phyloP scores from a whole-genome alignment of 2,113 vertebrate species.

The Myotis davidii region DNA sequence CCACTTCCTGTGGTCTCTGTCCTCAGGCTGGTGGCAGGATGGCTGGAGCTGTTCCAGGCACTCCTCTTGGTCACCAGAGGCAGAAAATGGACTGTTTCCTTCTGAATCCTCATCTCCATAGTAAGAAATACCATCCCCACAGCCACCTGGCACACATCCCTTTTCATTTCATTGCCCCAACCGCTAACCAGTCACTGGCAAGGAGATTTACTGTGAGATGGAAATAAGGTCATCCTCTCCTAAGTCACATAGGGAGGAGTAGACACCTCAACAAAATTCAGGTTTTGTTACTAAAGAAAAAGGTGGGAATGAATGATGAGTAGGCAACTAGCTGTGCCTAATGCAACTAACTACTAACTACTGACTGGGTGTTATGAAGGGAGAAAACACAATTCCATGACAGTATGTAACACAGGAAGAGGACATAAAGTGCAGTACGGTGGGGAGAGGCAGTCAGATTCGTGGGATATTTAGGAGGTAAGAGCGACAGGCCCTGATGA shows the following conservation, averaged over 20 bases:
- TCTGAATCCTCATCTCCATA: background rate
- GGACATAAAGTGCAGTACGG: background rate
- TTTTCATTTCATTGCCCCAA: background rate
- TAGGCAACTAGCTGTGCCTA: background rate
- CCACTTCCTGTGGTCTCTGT: background rate
- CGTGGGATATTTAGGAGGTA: background rate
- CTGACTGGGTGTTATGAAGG: background rate
- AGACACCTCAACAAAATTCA: background rate
- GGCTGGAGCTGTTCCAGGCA: background rate
- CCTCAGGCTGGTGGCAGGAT: too few relatives aligned
- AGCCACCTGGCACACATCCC: background rate
- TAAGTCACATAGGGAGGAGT: background rate
- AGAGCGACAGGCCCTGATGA: background rate
- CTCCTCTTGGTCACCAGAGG: background rate
- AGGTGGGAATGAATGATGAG: background rate
- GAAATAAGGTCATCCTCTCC: background rate
- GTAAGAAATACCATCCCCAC: background rate
- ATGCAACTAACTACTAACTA: background rate
- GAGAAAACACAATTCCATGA: background rate
- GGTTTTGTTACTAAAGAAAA: background rate
- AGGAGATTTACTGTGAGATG: background rate
- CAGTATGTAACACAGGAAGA: background rate
- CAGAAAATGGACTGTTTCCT: background rate
- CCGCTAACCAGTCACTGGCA: background rate
- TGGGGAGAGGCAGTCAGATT: background rate